phyloP scores from a whole-genome alignment of 2,797 vertebrate species.

The Micrastur ruficollis region DNA sequence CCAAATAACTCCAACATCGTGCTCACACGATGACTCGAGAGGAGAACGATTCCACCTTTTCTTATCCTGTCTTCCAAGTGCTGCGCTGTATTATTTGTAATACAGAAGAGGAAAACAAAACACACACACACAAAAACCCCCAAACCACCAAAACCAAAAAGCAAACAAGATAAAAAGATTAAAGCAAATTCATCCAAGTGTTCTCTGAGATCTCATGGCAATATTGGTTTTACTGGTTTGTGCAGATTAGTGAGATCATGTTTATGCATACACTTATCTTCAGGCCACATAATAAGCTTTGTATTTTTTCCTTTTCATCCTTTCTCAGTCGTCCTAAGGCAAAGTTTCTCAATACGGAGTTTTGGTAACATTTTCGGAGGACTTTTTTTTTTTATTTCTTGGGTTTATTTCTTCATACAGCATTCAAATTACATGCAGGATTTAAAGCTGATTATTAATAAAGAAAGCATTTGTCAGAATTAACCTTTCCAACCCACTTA shows the following conservation, averaged over 20 bases:
- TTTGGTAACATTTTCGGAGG: neutral
- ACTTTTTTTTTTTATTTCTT: neutral
- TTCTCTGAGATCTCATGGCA: neutral
- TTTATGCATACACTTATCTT: neutral
- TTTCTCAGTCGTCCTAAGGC: neutral
- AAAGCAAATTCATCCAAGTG: neutral
- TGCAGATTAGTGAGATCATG: rapidly evolving
- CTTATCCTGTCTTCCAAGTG: neutral
- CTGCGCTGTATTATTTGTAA: neutral
- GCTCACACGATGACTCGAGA: neutral
- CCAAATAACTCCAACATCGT: neutral
- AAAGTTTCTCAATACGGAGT: neutral
- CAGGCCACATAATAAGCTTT: neutral
- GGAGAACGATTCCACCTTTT: neutral
- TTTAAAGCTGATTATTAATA: neutral
- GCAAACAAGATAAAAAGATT: neutral
- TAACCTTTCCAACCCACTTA: neutral
- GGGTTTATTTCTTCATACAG: neutral
- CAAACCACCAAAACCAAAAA: too few relatives aligned
- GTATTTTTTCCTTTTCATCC: neutral
- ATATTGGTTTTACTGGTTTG: neutral
- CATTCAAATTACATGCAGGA: neutral
- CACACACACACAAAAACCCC: too few relatives aligned
- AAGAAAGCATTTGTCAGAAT: neutral
- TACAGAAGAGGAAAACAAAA: too few relatives aligned